Conservation (phyloP, 1,140 invertebrate species). For the Latrodectus geometricus region DNA sequence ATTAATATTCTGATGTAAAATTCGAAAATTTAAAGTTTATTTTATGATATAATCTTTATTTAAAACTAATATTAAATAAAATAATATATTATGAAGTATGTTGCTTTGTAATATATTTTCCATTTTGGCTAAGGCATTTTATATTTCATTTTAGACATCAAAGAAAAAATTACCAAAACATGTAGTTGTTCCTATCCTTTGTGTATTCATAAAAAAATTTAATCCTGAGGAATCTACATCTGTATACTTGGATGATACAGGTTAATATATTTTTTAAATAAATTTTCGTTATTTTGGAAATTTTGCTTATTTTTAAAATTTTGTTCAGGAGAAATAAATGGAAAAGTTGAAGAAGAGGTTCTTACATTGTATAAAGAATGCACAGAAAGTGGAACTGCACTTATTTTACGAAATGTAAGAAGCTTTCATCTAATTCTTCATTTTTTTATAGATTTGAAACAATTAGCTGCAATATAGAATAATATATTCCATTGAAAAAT, state of each 20-base stretch:
- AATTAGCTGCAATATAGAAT: too few species aligned
- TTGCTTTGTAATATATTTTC: neutral
- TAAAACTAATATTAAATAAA: too few species aligned
- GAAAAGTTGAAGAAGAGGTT: conserved; percentile 39
- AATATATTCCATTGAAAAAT: neutral
- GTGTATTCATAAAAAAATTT: conserved; percentile 44
- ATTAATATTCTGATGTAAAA: too few species aligned
- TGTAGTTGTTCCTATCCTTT: conserved; percentile 44
- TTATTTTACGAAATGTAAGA: conserved; percentile 44
- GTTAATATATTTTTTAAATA: neutral
- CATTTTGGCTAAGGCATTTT: too few species aligned
- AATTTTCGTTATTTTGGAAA: neutral
- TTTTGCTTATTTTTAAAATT: neutral
- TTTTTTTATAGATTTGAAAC: neutral
- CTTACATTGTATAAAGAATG: conserved; percentile 1
- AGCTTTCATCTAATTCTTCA: neutral
- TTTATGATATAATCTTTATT: too few species aligned
- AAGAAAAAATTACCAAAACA: conserved; percentile 55
- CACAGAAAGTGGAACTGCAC: conserved; percentile 4
- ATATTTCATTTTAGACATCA: conserved; percentile 18
- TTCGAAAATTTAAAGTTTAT: too few species aligned
- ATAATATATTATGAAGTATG: too few species aligned
- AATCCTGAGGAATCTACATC: conserved; percentile 23
- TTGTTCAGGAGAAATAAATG: conserved; percentile 36
- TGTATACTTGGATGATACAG: conserved; percentile 49